A percentile compares a stretch with the other conserved stretches of the same genome.
Evolutionary conservation across 2,113 vertebrate species (phyloP).

Genomic region (Ondatra zibethicus): DNA sequence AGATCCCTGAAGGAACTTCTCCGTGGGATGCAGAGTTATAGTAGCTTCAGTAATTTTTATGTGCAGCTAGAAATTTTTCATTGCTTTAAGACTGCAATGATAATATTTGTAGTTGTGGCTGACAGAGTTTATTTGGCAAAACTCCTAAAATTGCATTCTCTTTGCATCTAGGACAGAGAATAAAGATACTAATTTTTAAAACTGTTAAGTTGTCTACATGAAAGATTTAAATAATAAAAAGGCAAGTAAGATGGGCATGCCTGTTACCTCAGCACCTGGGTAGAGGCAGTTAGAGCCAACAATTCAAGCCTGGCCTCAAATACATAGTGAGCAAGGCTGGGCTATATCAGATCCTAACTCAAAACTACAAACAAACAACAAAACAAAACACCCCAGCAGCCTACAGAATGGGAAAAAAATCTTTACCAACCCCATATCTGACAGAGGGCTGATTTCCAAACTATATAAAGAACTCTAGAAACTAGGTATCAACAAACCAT

Average conservation of each 20-base stretch:
- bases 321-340: not conserved
- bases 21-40: not conserved
- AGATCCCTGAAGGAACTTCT: not conserved
- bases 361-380: not conserved
- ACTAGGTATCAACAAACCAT: not conserved
- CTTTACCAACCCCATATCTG: not conserved
- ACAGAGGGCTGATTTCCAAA: not conserved
- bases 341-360: not conserved
- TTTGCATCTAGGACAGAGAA: not conserved
- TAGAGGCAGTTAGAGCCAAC: not conserved
- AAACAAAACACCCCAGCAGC: not conserved
- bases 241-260: not conserved
- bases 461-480: not conserved
- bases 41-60: not conserved
- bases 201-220: not conserved
- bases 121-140: not conserved
- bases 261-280: not conserved
- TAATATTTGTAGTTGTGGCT: not conserved
- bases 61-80: not conserved
- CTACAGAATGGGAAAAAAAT: not conserved
- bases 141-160: not conserved
- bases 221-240: slow-evolving; percentile 3
- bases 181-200: not conserved
- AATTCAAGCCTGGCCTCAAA: not conserved
- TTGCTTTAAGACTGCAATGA: not conserved